phyloP scores from a whole-genome alignment of 2,113 vertebrate genomes.

The Etheostoma spectabile region DNA sequence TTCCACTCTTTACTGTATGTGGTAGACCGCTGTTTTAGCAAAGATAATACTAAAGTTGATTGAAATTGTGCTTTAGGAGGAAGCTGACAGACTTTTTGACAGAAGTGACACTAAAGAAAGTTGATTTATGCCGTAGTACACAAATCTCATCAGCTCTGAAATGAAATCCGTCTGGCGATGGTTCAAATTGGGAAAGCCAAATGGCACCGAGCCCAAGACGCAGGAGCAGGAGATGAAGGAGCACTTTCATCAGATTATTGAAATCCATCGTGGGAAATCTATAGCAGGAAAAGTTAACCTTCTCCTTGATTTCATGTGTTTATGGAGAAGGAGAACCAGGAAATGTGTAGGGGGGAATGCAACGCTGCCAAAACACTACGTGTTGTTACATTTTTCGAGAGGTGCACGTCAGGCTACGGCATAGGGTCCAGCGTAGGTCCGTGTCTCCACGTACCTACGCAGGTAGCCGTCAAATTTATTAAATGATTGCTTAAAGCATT shows the following conservation, averaged over 20 bases:
- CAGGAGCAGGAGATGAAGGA: conserved; percentile 30
- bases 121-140: conserved; percentile 10
- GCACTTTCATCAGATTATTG: conserved; percentile 55
- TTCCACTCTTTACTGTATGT: background rate
- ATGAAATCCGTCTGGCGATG: conserved; percentile 51
- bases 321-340: too few relatives aligned
- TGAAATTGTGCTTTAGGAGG: background rate
- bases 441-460: too few relatives aligned
- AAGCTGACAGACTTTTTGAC: background rate
- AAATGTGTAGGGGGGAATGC: too few relatives aligned
- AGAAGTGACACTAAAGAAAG: background rate
- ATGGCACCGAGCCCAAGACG: conserved; percentile 42
- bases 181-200: conserved; percentile 47
- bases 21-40: background rate
- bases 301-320: too few relatives aligned
- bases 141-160: conserved; percentile 41
- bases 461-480: too few relatives aligned
- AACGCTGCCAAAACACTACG: too few relatives aligned
- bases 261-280: conserved; percentile 28
- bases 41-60: background rate
- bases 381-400: too few relatives aligned
- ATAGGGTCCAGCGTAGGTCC: too few relatives aligned
- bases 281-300: too few relatives aligned
- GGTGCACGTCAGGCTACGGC: too few relatives aligned
- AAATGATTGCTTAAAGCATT: too few relatives aligned